Conservation (phyloP, 2,888 invertebrate genomes). For the Therioaphis trifolii region DNA sequence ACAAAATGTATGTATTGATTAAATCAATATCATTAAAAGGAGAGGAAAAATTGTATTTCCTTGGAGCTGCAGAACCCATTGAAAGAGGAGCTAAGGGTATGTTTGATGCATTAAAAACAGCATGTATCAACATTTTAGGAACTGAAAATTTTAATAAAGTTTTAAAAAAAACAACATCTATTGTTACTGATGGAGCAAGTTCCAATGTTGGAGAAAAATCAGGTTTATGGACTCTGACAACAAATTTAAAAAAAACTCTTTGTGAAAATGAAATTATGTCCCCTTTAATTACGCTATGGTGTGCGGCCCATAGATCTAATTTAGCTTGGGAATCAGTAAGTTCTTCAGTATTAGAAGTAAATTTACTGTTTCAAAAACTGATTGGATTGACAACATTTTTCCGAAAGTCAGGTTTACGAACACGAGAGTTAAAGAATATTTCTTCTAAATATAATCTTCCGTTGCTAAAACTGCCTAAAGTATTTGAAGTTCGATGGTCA, state of each 20-base stretch:
- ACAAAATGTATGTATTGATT: slow-evolving; percentile 4
- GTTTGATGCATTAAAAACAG: neutral
- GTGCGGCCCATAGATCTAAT: neutral
- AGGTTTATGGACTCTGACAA: neutral
- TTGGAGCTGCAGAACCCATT: no score
- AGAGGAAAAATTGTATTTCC: neutral
- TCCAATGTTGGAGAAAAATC: neutral
- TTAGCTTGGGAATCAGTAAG: neutral
- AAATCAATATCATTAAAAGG: neutral
- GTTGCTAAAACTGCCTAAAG: neutral
- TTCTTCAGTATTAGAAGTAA: neutral
- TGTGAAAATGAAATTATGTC: neutral
- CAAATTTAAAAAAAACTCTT: neutral
- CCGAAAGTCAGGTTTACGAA: neutral
- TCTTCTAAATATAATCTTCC: neutral
- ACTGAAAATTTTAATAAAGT: neutral
- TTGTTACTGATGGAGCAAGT: neutral
- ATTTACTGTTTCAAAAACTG: neutral
- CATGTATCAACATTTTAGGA: neutral
- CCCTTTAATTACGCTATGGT: neutral
- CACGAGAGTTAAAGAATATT: slow-evolving; percentile 1
- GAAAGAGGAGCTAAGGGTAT: no score
- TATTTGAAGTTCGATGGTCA: slow-evolving; percentile 16
- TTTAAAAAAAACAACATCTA: neutral
- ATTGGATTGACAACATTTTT: neutral